Base-by-base conservation (phyloP, 2,888 invertebrate genomes). In the Rotaria macrura region DNA sequence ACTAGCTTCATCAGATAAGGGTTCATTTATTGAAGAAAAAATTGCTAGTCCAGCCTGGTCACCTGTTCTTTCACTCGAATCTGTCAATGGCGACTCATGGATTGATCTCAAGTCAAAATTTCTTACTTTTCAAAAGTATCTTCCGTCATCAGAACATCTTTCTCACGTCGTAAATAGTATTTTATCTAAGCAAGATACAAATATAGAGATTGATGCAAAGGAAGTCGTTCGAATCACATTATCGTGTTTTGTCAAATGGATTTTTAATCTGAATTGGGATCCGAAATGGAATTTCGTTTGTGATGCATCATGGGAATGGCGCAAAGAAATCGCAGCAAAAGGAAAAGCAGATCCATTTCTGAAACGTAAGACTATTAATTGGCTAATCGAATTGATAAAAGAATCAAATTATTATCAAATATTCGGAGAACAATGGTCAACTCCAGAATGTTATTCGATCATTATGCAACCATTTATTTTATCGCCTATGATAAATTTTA, bases 401-500 rank as follows among this genome's bases (percentile, higher is more conserved):
- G n/a, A 47, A 10, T 72, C 65, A 6, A 38, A 74, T 47, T 85
- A 85, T 17, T 47, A 72, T 47, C 23, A 25, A 4, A n/a, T 85
- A 47, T 85, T 72, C 29, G 65, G 65, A 34, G 72, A 85, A 47
- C 65, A 85, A 49, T 85, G 85, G 85, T 47, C 72, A 10, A 72
- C 72, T 4, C 85, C 85, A 49, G 85, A 85, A 74, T 47, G 49
- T 72, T 85, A 47, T 72, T 85, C 85, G 9, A 43, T 85, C 29
- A 72, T 85, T 20, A 47, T 85, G n/a, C 85, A 85, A 25, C 85
- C 85, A 47, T 85, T 85, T 85, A 38, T 85, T 34, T 72, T 85
- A 74, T 72, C 65, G 12, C 85, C 85, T 12, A 85, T 85, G 85
- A 85, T 85, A n/a, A 85, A 85, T 72, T 49, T 85, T 47, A 85